Percentiles rank a stretch among this genome's conserved stretches.
Evolutionary conservation across 2,797 vertebrate species (phyloP).

Genomic region (Mus minutoides): DNA sequence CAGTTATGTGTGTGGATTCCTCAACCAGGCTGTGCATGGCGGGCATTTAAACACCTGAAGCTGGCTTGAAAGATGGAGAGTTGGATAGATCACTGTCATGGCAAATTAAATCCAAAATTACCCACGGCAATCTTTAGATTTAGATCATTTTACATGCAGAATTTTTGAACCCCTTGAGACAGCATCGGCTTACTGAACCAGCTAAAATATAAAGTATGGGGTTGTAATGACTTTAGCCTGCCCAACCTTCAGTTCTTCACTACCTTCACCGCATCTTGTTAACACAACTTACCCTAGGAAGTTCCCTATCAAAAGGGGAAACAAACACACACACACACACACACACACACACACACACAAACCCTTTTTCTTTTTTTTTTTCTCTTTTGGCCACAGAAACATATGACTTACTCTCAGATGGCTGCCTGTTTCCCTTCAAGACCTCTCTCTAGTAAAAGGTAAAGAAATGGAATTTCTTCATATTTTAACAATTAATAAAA

Average conservation of each 20-base stretch:
- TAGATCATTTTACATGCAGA: background rate
- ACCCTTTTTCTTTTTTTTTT: background rate
- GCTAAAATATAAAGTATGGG: background rate
- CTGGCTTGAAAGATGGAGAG: background rate
- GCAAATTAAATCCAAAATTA: background rate
- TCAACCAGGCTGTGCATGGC: background rate
- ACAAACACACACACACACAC: too few relatives aligned
- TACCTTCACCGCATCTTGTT: background rate
- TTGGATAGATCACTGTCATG: background rate
- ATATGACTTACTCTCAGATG: background rate
- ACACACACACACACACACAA: too few relatives aligned
- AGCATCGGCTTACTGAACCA: background rate
- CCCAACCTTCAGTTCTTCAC: background rate
- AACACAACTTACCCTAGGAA: background rate
- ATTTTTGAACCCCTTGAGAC: background rate
- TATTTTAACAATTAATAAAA: background rate
- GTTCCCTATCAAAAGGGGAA: background rate
- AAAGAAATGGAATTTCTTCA: background rate
- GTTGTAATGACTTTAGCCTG: background rate
- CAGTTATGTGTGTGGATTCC: background rate
- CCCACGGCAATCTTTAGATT: background rate
- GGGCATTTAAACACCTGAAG: background rate
- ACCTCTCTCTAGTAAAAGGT: background rate
- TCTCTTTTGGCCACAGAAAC: background rate
- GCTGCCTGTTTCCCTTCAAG: background rate